Evolutionary conservation across 2,888 invertebrate species (phyloP), one percentile per base, ranked within the genome.

Genomic region (Panzeria rudis): DNA sequence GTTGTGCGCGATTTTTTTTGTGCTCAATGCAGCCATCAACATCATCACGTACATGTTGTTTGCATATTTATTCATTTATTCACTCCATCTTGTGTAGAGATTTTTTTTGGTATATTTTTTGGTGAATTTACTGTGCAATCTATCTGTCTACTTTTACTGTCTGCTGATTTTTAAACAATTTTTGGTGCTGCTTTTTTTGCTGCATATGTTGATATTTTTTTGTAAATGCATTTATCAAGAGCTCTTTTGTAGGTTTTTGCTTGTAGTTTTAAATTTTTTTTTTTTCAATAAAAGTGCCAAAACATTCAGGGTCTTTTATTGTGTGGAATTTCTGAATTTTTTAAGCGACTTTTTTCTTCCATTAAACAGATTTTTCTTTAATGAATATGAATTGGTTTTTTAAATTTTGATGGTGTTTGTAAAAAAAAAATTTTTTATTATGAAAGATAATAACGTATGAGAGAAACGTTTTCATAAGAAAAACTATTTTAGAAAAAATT

Each of bases 11-110:
- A 66, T 38, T 35, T 59, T 68, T 77, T 41, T 71, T 32, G 29
- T 29, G 8, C 38, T 47, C 17, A 47, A 38, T 47, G 68, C 78
- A 56, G 38, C 23, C 75, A 29, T 71, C 72, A 59, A 56, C 77
- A 75, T 47, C 76, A 71, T 76, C 82, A 82, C 76, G 82, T 77
- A 83, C 50, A 47, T 56, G 76, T 59, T 85, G 82, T 72, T 68
- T 69, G 77, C 82, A 68, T 76, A 69, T 75, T 73, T 75, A 64
- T 64, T 69, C 62, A 75, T 61, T 73, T 66, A 56, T 78, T 72
- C 72, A 69, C 54, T 76, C 20, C 41, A 25, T 35, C 20, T 50
- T 69, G 52, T 69, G n/a, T 29, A 54, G 13, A 15, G 50, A 13
- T 9, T 41, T 25, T 62, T 44, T 35, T 17, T 47, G 0, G 1